phyloP scores from a whole-genome alignment of 2,888 invertebrate genomes.

The Pristionchus arcanus region DNA sequence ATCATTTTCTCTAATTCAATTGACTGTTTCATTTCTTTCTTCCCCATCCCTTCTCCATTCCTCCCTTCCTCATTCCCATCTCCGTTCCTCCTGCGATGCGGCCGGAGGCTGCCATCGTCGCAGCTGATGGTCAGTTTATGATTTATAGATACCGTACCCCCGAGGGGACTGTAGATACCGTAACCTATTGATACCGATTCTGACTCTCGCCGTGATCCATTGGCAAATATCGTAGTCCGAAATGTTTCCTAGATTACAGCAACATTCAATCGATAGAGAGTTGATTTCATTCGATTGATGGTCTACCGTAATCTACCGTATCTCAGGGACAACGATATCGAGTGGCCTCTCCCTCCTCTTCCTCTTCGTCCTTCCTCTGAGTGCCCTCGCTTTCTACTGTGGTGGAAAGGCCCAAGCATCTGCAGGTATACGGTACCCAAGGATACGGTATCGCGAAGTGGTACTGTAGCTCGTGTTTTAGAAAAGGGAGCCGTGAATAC shows the following conservation, averaged over 20 bases:
- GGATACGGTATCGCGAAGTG: constrained; percentile 8
- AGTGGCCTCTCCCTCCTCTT: background rate
- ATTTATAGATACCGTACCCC: background rate
- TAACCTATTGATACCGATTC: background rate
- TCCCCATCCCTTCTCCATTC: background rate
- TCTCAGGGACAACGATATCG: background rate
- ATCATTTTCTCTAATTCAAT: background rate
- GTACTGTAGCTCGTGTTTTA: background rate
- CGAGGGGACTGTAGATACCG: background rate
- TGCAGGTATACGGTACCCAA: constrained; percentile 2
- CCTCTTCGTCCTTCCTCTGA: background rate
- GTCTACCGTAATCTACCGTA: background rate
- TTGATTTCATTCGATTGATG: no score
- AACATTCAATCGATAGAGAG: background rate
- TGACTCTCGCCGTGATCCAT: background rate
- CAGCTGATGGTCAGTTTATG: background rate
- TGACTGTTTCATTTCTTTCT: background rate
- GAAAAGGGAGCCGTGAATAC: background rate
- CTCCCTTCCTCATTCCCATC: background rate
- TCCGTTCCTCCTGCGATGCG: background rate
- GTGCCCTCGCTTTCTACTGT: background rate
- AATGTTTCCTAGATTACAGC: no score
- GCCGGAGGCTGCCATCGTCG: background rate
- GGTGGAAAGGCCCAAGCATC: background rate
- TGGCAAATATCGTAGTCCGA: background rate